Percentiles rank a stretch among this genome's conserved stretches.
Evolutionary conservation across 2,113 vertebrate species (phyloP).

Genomic region (Tetraodon nigroviridis): DNA sequence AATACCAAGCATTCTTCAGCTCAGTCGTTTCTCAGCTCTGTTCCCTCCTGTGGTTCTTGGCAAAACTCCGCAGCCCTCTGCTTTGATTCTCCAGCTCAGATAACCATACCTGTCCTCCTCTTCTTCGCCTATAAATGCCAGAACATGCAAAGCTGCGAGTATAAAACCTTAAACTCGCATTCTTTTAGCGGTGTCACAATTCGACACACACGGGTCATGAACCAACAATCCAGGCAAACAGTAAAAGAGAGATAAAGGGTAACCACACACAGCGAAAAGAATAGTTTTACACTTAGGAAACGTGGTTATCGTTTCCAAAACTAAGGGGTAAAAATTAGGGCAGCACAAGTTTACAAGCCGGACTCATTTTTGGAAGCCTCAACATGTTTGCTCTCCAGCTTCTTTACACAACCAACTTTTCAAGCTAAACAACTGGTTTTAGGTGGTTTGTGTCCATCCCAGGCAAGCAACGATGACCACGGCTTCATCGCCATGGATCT

Average conservation of each 20-base stretch:
- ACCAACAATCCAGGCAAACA: constrained; percentile 5
- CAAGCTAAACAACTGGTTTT: background rate
- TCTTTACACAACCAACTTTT: background rate
- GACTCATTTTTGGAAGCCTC: too few species aligned
- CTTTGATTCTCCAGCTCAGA: background rate
- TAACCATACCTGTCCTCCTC: constrained; percentile 5
- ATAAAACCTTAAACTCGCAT: constrained; percentile 46
- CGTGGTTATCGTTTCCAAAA: too few species aligned
- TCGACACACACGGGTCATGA: constrained; percentile 35
- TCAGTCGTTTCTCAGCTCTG: constrained; percentile 3
- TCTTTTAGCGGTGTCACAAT: constrained; percentile 52
- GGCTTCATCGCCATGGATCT: constrained; percentile 32
- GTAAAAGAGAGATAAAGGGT: background rate
- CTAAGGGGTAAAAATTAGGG: too few species aligned
- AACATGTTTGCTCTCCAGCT: background rate
- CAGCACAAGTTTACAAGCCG: too few species aligned
- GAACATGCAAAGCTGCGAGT: constrained; percentile 21
- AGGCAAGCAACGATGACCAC: constrained; percentile 15
- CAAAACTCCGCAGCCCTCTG: background rate
- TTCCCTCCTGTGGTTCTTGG: constrained; percentile 1
- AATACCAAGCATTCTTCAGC: constrained; percentile 8
- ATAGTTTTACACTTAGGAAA: background rate
- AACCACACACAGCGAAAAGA: background rate
- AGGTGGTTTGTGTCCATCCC: constrained; percentile 27
- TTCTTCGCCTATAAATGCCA: constrained; percentile 8